A percentile compares a stretch with the other conserved stretches of the same genome.
phyloP scores from a whole-genome alignment of 2,888 invertebrate species.

The Corbicula japonica region DNA sequence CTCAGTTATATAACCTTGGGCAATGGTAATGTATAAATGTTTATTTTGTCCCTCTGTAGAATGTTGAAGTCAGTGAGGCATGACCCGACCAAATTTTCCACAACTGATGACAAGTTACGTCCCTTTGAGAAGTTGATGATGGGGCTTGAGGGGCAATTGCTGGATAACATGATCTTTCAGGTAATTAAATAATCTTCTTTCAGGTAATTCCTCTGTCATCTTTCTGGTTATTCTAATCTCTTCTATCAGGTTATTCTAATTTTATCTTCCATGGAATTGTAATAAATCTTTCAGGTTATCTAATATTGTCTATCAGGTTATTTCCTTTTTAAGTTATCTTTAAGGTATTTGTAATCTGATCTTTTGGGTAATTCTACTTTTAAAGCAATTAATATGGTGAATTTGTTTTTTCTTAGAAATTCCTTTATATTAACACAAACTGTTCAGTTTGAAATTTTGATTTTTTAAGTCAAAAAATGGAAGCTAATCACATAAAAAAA shows the following conservation, averaged over 20 bases:
- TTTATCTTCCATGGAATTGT: not conserved
- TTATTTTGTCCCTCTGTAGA: conserved; percentile 71
- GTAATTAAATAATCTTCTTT: conserved; percentile 83
- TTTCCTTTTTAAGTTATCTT: too few species aligned
- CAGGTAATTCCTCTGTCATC: not conserved
- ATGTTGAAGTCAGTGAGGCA: conserved; percentile 91
- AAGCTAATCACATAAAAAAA: too few species aligned
- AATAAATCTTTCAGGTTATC: not conserved
- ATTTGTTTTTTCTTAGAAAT: too few species aligned
- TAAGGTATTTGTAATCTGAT: too few species aligned
- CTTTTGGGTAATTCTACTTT: too few species aligned
- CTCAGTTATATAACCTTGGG: too few species aligned
- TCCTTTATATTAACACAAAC: too few species aligned
- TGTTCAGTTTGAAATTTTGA: too few species aligned
- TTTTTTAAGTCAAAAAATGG: too few species aligned
- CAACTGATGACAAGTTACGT: conserved; percentile 89
- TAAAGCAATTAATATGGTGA: too few species aligned
- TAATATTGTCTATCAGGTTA: too few species aligned
- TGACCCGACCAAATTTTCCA: conserved; percentile 89
- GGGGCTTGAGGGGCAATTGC: conserved; percentile 90
- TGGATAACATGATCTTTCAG: conserved; percentile 91
- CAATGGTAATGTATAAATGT: too few species aligned
- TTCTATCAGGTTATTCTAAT: not conserved
- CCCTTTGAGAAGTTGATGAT: conserved; percentile 91
- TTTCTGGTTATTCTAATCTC: not conserved